These are phyloP conservation scores for Rotaria magnacalcarata DNA, from an alignment of 2,888 invertebrate species.

Conservation along the genomic window DNA sequence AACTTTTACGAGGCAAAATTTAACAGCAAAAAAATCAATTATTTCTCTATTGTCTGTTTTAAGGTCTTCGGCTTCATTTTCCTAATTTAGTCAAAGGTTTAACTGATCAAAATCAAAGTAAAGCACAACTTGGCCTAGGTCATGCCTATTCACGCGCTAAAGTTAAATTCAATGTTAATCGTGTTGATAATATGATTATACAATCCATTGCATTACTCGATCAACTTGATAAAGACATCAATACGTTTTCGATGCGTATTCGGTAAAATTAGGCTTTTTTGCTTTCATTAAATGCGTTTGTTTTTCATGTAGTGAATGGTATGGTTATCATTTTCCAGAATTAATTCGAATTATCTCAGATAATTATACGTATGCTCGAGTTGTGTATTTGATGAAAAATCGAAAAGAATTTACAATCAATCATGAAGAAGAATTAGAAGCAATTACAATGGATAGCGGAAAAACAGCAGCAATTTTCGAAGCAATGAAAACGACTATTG, in stretches of 20 bases:
- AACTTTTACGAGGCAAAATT: conserved; percentile 72
- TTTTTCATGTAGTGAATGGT: conserved; percentile 74
- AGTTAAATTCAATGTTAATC: conserved; percentile 96
- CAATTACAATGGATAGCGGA: conserved; percentile 78
- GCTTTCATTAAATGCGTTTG: too few relatives aligned
- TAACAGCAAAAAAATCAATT: background rate
- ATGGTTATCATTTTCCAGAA: conserved; percentile 98
- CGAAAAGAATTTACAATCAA: conserved; percentile 73
- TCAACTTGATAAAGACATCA: conserved; percentile 95
- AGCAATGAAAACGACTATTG: conserved; percentile 84
- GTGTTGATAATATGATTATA: conserved; percentile 99
- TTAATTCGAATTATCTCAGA: conserved; percentile 90
- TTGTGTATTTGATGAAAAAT: conserved; percentile 69
- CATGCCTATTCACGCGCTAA: conserved; percentile 95
- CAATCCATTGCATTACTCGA: conserved; percentile 93
- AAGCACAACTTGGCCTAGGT: conserved; percentile 90
- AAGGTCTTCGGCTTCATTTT: conserved; percentile 60
- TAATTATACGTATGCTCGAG: conserved; percentile 80
- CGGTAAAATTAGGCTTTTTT: conserved; percentile 63
- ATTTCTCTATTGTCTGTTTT: background rate
- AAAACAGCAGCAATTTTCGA: conserved; percentile 85
- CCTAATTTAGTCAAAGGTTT: conserved; percentile 64
- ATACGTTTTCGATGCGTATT: conserved; percentile 97
- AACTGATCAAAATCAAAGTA: conserved; percentile 74
- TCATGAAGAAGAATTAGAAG: conserved; percentile 75